phyloP scores from a whole-genome alignment of 2,797 vertebrate species.

The Anolis apletophallus region DNA sequence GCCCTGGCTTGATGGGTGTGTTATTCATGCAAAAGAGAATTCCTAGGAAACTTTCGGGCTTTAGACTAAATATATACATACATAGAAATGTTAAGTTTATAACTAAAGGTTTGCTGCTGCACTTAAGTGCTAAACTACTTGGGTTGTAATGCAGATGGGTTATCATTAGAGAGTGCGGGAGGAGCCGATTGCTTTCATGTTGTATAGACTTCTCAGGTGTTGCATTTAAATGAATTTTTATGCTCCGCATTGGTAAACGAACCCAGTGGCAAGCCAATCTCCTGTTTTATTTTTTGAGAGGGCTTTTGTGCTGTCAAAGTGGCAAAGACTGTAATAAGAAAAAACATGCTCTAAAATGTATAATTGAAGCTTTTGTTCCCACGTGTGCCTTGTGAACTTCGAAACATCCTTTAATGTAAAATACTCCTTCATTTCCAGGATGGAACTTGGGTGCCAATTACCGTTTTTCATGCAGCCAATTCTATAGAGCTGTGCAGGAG shows the following conservation, averaged over 20 bases:
- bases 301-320: constrained; percentile 67
- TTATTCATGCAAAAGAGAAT: constrained; percentile 38
- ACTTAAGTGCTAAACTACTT: constrained; percentile 63
- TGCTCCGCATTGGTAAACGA: constrained; percentile 54
- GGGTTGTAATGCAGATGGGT: constrained; percentile 66
- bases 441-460: constrained; percentile 89
- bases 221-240: constrained; percentile 73
- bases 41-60: constrained; percentile 53
- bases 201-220: constrained; percentile 72
- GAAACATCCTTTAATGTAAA: constrained; percentile 70
- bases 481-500: constrained; percentile 78
- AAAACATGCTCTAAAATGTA: constrained; percentile 69
- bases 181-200: constrained; percentile 59
- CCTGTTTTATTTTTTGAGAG: constrained; percentile 69
- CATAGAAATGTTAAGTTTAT: constrained; percentile 61
- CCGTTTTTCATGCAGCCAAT: constrained; percentile 84
- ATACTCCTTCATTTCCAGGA: constrained; percentile 84
- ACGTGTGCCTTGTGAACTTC: constrained; percentile 68
- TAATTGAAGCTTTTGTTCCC: constrained; percentile 72
- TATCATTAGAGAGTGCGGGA: constrained; percentile 54
- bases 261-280: constrained; percentile 68
- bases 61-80: constrained; percentile 51
- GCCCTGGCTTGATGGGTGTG: background rate
- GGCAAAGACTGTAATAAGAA: constrained; percentile 73
- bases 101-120: constrained; percentile 58